phyloP scores from a whole-genome alignment of 2,797 vertebrate species.

The Tenualosa ilisha region DNA sequence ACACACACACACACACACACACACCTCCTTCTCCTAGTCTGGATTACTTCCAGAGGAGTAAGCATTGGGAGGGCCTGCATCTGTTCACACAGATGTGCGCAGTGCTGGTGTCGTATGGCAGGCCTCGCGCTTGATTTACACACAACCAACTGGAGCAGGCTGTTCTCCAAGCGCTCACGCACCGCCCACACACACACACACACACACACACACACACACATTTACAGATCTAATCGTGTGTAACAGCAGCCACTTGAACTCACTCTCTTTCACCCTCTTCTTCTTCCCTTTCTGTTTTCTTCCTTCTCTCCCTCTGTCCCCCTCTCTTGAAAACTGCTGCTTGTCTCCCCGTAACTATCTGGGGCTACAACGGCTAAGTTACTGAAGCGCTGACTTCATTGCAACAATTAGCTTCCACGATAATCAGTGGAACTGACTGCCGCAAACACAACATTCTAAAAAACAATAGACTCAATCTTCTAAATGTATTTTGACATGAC shows the following conservation, averaged over 20 bases:
- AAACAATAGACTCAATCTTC: no score
- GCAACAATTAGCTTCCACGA: no score
- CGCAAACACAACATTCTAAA: no score
- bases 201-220: neutral
- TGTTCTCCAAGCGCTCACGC: no score
- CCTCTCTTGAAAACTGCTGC: neutral
- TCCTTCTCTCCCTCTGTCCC: neutral
- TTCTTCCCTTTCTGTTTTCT: neutral
- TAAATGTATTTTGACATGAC: no score
- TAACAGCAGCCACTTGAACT: neutral
- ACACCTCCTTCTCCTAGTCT: neutral
- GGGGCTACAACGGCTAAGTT: no score
- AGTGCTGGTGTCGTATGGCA: slow-evolving; percentile 3
- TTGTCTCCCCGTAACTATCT: no score
- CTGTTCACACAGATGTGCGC: slow-evolving; percentile 22
- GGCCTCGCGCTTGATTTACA: neutral
- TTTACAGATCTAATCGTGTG: neutral
- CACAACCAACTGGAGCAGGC: slow-evolving; percentile 3
- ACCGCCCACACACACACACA: neutral
- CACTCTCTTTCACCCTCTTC: neutral
- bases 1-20: no score
- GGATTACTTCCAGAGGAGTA: neutral
- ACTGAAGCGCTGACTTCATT: no score
- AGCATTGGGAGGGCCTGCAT: neutral
- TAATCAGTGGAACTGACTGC: no score